Conservation (phyloP, 2,797 vertebrate genomes). For the Anguilla pacifica region DNA sequence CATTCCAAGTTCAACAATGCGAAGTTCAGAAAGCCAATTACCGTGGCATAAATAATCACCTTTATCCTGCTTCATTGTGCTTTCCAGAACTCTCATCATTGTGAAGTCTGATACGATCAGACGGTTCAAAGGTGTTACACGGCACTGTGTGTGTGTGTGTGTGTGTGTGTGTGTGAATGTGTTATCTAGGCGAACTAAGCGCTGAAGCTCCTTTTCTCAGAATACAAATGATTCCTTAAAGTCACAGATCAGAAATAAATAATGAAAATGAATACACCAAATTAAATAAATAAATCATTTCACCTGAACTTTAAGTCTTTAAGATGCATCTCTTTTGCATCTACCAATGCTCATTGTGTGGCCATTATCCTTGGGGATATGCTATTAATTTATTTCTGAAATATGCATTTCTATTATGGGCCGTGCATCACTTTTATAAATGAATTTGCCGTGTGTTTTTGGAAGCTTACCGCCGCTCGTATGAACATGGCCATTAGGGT, state of each 20-base stretch:
- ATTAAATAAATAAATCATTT: not conserved
- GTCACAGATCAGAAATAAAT: slow-evolving; percentile 27
- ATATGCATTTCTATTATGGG: not conserved
- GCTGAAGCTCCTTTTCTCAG: slow-evolving; percentile 13
- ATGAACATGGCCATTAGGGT: slow-evolving; percentile 44
- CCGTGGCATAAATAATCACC: slow-evolving; percentile 11
- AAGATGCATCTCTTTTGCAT: not conserved
- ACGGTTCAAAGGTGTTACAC: not conserved
- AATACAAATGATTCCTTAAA: slow-evolving; percentile 31
- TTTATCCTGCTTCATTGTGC: not conserved
- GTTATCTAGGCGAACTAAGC: not conserved
- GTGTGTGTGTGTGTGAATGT: not conserved
- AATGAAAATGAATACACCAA: not conserved
- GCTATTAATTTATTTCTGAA: not conserved
- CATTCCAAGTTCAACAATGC: slow-evolving; percentile 8
- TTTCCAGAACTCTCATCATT: not conserved
- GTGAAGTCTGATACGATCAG: not conserved
- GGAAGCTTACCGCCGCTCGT: not conserved
- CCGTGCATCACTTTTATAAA: not conserved
- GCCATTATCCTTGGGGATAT: not conserved
- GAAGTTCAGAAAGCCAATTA: slow-evolving; percentile 10
- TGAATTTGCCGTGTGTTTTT: not conserved
- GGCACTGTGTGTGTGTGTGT: not conserved
- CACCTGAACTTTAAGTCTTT: not conserved
- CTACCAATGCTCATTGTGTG: not conserved